Evolutionary conservation across 2,888 invertebrate genomes (phyloP), one percentile per base, ranked within the genome.

Genomic region (Euplexia lucipara): DNA sequence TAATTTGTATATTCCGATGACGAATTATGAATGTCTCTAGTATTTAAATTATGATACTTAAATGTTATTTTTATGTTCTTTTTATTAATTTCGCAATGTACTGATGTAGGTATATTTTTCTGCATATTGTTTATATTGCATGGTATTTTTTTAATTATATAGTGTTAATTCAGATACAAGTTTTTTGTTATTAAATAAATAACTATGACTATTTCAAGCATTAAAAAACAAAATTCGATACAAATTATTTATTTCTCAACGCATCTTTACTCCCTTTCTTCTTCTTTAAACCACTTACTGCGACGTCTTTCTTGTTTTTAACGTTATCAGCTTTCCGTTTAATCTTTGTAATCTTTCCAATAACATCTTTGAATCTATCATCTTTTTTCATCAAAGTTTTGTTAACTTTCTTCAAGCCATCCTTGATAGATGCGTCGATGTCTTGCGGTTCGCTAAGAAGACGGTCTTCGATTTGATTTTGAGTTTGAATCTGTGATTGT

Each of bases 371-470:
- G 42, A 95, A 95, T 32, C 95, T 83, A 1, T 92, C 91, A 44
- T 95, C 95, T 76, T 91, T 94, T 70, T 94, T 95, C 95, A 95
- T 95, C 0, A 95, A 72, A 3, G 78, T 88, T 64, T 89, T 95
- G 57, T 95, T 95, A 0, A 95, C 90, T 83, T 90, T 92, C 78
- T 90, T 95, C 57, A 95, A 65, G 1, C 87, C 84, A 0, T 88
- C 84, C 72, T 92, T 95, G 52, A 95, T 94, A 0, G 85, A 84
- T 0, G 85, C 80, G 42, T 95, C 95, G 1, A 95, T 89, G 53
- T 93, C 86, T 60, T 86, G 85, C 3, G 60, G 56, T 42, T 86
- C 84, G 2, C 64, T 78, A 1, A 54, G 72, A 14, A 90, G 66
- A 12, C 89, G 84, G 39, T 79, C 82, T 30, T 85, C 78, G 5